phyloP scores from a whole-genome alignment of 2,888 invertebrate species.

The Schizotus pectinicornis region DNA sequence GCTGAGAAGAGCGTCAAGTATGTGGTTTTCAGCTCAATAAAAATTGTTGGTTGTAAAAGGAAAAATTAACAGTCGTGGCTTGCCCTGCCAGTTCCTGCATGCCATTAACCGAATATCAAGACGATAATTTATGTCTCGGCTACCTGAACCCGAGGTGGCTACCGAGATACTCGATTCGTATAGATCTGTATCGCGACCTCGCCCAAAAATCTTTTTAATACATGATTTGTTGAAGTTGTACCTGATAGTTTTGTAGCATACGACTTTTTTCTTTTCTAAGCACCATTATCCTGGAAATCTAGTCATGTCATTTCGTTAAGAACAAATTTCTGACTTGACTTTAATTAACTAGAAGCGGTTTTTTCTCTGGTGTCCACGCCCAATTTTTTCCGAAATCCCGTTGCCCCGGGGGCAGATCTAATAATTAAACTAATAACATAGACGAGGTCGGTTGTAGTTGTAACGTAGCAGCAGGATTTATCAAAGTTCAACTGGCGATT shows the following conservation, averaged over 20 bases:
- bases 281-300: no score
- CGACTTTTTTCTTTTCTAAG: background rate
- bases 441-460: background rate
- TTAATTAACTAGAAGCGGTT: no score
- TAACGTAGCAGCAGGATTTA: no score
- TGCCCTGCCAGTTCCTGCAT: constrained; percentile 7
- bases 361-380: background rate
- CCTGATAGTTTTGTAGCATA: constrained; percentile 6
- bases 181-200: constrained; percentile 19
- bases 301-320: no score
- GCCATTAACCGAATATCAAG: constrained; percentile 28
- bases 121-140: constrained; percentile 30
- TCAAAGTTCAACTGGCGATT: no score
- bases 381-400: background rate
- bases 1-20: no score
- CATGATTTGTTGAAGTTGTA: constrained; percentile 8
- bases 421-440: constrained; percentile 18
- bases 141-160: constrained; percentile 33
- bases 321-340: no score
- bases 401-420: background rate
- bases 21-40: no score
- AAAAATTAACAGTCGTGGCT: no score
- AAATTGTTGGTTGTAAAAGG: no score
- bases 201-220: constrained; percentile 16
- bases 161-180: constrained; percentile 30